Evolutionary conservation across 2,113 vertebrate species (phyloP).

Genomic region (Sturnus vulgaris): DNA sequence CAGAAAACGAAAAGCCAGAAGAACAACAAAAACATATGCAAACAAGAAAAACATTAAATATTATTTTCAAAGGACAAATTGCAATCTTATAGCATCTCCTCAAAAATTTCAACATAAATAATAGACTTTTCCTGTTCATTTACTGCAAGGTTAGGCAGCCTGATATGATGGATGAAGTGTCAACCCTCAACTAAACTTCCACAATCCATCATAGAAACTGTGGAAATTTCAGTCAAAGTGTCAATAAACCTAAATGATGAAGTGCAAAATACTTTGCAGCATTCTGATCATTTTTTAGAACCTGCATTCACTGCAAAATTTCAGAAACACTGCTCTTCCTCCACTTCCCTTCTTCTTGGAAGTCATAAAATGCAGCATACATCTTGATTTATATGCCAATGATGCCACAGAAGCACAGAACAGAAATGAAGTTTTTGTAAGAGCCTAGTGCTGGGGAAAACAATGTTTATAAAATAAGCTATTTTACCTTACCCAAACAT

Average conservation of each 20-base stretch:
- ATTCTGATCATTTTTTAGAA: conserved; percentile 28
- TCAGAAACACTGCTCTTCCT: neutral
- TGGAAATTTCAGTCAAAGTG: conserved; percentile 63
- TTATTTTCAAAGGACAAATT: neutral
- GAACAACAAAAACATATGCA: neutral
- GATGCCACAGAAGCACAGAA: neutral
- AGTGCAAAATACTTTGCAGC: conserved; percentile 46
- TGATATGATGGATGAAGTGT: conserved; percentile 86
- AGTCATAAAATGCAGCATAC: neutral
- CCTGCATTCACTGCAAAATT: neutral
- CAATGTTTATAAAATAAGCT: neutral
- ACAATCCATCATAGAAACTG: conserved; percentile 76
- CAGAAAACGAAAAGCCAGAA: neutral
- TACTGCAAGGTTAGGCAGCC: conserved; percentile 88
- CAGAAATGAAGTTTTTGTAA: neutral
- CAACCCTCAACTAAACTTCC: conserved; percentile 80
- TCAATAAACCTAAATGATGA: conserved; percentile 61
- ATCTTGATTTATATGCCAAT: neutral
- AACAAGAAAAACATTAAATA: neutral
- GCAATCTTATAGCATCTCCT: conserved; percentile 9
- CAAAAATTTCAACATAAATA: conserved; percentile 69
- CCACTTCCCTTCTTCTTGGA: neutral
- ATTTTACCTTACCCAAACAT: neutral
- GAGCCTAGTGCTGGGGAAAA: neutral
- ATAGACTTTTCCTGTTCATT: conserved; percentile 84